Conservation (phyloP, 2,797 vertebrate genomes). For the Catostomus latipinnis region DNA sequence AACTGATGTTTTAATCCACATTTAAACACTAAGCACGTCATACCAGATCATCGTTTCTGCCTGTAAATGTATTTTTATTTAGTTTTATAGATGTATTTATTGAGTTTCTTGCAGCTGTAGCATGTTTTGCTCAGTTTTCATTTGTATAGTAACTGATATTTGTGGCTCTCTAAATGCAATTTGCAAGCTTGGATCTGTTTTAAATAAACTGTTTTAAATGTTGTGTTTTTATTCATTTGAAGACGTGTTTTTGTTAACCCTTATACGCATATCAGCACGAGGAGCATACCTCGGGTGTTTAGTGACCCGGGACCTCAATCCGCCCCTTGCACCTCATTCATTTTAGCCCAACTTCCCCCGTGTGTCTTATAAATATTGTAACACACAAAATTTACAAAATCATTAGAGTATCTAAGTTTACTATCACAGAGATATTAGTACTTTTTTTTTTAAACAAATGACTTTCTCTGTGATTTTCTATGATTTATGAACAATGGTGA, state of each 20-base stretch:
- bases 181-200: background rate
- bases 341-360: no score
- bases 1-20: background rate
- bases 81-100: background rate
- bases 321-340: no score
- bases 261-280: no score
- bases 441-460: no score
- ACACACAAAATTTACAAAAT: no score
- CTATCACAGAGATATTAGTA: no score
- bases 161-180: background rate
- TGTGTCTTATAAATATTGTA: no score
- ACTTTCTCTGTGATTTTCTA: no score
- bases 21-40: background rate
- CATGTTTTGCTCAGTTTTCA: background rate
- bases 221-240: background rate
- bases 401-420: no score
- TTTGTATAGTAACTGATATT: background rate
- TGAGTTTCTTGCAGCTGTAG: background rate
- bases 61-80: background rate
- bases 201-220: slow-evolving; percentile 13
- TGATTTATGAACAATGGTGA: no score
- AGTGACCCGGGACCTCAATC: no score
- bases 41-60: background rate
- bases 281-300: no score
- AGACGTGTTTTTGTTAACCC: background rate